These are phyloP conservation scores for Tipula unca DNA, from an alignment of 2,888 invertebrate species.

Conservation along the genomic window DNA sequence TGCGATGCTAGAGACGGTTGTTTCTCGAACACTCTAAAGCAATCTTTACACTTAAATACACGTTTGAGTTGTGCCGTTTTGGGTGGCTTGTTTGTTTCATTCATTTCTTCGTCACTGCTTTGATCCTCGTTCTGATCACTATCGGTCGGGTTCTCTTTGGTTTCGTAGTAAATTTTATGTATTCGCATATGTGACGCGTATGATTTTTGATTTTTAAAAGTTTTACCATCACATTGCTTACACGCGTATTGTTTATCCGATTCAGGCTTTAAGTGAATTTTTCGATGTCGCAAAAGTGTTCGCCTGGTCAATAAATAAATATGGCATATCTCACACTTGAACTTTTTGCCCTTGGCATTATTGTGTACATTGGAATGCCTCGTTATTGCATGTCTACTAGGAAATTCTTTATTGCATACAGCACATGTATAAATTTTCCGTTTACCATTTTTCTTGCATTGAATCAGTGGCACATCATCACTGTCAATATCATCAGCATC, in stretches of 20 bases:
- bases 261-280: background rate
- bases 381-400: background rate
- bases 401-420: background rate
- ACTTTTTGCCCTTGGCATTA: background rate
- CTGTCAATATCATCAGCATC: background rate
- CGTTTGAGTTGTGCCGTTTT: background rate
- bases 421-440: background rate
- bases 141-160: background rate
- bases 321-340: background rate
- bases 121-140: background rate
- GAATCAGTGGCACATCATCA: background rate
- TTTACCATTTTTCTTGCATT: background rate
- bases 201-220: background rate
- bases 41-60: background rate
- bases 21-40: background rate
- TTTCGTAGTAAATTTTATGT: background rate
- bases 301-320: background rate
- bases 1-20: background rate
- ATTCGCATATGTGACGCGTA: background rate
- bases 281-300: background rate
- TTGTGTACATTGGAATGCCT: background rate
- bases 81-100: background rate
- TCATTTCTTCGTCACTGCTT: background rate
- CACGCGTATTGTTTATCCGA: background rate
- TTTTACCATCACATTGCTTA: background rate